Base-by-base conservation (phyloP, 2,888 invertebrate species). In the Dorcus hopei region DNA sequence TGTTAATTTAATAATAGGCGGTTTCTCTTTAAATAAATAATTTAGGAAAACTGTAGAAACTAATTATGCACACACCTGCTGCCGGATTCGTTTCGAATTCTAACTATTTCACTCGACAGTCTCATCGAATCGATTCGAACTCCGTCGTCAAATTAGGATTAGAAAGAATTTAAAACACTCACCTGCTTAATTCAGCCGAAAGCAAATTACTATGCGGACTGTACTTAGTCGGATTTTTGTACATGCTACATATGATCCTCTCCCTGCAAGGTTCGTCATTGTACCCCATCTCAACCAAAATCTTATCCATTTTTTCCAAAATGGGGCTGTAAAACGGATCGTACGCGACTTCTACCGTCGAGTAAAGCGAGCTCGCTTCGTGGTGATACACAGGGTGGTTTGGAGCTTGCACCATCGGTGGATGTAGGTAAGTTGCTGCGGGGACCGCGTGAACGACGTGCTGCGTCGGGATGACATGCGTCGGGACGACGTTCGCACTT, bases 141-240 rank as follows among this genome's bases (percentile, higher is more conserved):
- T 1, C 14, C 26, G 26, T 6, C 26, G 1, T 6, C 26, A 33
- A 33, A 33, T 0, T 33, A 14, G 14, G 14, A 33, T 7, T 19
- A 19, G 2, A 33, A 33, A 33, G 26, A 6, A 33, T 6, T 33
- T 1, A 3, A 40, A 8, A 50, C 49, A 82, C 87, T 83, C 77
- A 93, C 94, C 93, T 91, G 85, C 93, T 93, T 48, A 94, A 81
- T 75, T 93, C 93, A 43, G 90, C 90, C 14, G 93, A 93, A 53
- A 94, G 85, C 60, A 93, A 83, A 78, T 94, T 94, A 74, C 93
- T 93, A 74, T 91, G 90, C 0, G 93, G 94, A 60, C 91, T 88
- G 70, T 89, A 93, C 68, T 86, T 86, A 63, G 84, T 82, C 0
- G 93, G 94, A 73, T 90, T 90, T 71, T 88, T 89, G 79, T 94